Conservation (phyloP, 2,113 vertebrate genomes). For the Odocoileus virginianus region DNA sequence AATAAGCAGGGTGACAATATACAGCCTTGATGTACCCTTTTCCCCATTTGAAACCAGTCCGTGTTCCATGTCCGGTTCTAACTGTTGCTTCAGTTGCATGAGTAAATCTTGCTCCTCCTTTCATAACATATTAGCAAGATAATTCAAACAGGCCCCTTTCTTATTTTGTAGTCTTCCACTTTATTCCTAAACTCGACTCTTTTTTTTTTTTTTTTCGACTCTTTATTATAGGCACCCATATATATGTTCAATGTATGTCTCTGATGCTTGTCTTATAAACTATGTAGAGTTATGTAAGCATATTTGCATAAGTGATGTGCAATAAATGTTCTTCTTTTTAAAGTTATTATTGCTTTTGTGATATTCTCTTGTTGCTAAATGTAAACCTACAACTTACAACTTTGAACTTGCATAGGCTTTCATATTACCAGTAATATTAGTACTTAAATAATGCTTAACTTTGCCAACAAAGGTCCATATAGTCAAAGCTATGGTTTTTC, state of each 20-base stretch:
- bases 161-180: neutral
- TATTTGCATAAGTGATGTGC: neutral
- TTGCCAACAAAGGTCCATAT: neutral
- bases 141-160: neutral
- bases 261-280: neutral
- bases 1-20: neutral
- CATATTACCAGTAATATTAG: neutral
- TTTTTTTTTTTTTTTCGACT: too few species aligned
- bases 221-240: neutral
- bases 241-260: neutral
- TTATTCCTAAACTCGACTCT: neutral
- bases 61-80: neutral
- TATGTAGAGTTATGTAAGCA: neutral
- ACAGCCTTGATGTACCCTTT: neutral
- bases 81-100: neutral
- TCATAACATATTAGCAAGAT: neutral
- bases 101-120: neutral
- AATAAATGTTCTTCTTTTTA: neutral
- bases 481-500: neutral
- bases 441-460: neutral
- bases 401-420: neutral
- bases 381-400: neutral
- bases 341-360: neutral
- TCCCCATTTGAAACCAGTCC: neutral
- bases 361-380: neutral